Percentiles rank a stretch among this genome's conserved stretches.
Evolutionary conservation across 2,113 vertebrate species (phyloP).

Genomic region (Pica pica): DNA sequence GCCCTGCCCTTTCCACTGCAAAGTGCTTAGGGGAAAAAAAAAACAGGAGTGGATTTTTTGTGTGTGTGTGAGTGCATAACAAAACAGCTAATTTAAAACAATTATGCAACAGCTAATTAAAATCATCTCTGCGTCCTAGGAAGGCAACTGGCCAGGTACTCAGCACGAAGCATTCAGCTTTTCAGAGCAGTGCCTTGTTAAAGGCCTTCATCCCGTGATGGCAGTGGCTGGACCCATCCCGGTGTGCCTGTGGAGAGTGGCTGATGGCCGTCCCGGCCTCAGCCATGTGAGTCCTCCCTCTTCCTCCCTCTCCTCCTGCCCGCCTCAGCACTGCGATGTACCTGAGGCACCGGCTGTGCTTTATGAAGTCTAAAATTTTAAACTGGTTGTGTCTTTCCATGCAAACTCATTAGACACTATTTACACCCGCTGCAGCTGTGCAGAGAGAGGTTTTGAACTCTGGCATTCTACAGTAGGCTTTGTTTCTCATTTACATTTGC

Average conservation of each 20-base stretch:
- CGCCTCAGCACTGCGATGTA: neutral
- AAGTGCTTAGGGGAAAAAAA: constrained; percentile 36
- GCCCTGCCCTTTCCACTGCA: neutral
- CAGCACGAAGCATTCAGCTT: constrained; percentile 8
- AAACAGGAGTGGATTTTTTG: neutral
- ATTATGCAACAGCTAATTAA: constrained; percentile 74
- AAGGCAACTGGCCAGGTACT: constrained; percentile 63
- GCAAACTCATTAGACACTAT: constrained; percentile 81
- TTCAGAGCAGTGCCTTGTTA: neutral
- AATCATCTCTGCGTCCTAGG: constrained; percentile 62
- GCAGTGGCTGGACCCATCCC: neutral
- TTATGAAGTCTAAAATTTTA: constrained; percentile 77
- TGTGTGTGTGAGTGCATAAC: neutral
- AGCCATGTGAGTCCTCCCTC: neutral
- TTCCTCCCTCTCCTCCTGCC: neutral
- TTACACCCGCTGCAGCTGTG: constrained; percentile 80
- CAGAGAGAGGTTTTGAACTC: constrained; percentile 85
- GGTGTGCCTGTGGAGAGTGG: neutral
- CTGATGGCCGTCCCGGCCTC: neutral
- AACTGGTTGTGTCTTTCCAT: constrained; percentile 74
- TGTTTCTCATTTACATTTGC: constrained; percentile 92
- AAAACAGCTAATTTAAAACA: constrained; percentile 71
- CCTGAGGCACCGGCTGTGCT: constrained; percentile 76
- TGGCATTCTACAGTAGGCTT: constrained; percentile 88
- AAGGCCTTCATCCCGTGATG: neutral